Evolutionary conservation across 2,113 vertebrate genomes (phyloP).

Genomic region (Channa maculata): DNA sequence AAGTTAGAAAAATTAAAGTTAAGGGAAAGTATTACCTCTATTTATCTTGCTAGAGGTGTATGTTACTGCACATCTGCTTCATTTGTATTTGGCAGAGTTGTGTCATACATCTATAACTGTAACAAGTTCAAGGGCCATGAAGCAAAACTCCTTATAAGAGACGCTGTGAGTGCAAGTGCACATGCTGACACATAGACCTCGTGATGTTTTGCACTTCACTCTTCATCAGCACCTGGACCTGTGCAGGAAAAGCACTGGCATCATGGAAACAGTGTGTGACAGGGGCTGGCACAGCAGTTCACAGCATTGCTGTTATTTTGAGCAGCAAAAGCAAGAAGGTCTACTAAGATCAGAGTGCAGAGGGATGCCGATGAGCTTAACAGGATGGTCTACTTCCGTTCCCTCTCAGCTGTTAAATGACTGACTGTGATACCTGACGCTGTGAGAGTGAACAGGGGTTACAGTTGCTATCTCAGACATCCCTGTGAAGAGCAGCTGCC

Average conservation of each 20-base stretch:
- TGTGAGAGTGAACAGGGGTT: slow-evolving; percentile 66
- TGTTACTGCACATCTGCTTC: neutral
- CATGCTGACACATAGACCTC: slow-evolving; percentile 57
- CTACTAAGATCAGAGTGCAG: slow-evolving; percentile 67
- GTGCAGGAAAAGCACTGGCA: slow-evolving; percentile 54
- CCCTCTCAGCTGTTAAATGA: slow-evolving; percentile 62
- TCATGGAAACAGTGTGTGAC: slow-evolving; percentile 77
- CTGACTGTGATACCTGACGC: slow-evolving; percentile 72
- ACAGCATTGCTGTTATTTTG: slow-evolving; percentile 58
- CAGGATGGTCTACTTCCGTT: slow-evolving; percentile 76
- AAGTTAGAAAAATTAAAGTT: slow-evolving; percentile 21
- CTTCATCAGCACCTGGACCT: slow-evolving; percentile 62
- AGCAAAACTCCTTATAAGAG: slow-evolving; percentile 72
- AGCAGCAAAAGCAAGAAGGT: slow-evolving; percentile 60
- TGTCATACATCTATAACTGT: slow-evolving; percentile 59
- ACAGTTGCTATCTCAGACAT: slow-evolving; percentile 74
- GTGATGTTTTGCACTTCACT: slow-evolving; percentile 44
- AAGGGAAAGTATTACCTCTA: slow-evolving; percentile 23
- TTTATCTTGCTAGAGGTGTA: neutral
- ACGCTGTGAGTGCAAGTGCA: slow-evolving; percentile 53
- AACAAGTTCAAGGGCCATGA: slow-evolving; percentile 30
- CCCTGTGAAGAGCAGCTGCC: slow-evolving; percentile 79
- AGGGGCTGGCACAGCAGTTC: slow-evolving; percentile 44
- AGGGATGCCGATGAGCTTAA: slow-evolving; percentile 73
- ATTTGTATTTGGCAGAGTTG: slow-evolving; percentile 31